phyloP scores from a whole-genome alignment of 2,113 vertebrate species.

The Acinonyx jubatus region DNA sequence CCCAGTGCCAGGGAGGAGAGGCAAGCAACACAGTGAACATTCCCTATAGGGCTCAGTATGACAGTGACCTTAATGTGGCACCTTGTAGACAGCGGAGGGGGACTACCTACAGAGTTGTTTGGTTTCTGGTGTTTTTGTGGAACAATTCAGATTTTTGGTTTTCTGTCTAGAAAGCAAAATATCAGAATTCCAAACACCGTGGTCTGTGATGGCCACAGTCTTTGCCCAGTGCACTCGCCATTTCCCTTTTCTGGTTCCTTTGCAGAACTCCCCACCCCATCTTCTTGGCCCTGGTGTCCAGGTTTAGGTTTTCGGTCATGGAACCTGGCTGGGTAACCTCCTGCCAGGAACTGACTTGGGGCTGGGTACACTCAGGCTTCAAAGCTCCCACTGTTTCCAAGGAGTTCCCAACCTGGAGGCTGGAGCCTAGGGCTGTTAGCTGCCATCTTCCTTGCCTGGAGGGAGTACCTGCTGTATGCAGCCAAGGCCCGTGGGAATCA shows the following conservation, averaged over 20 bases:
- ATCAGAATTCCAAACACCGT: neutral
- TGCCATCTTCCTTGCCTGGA: neutral
- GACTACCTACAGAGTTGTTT: neutral
- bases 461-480: neutral
- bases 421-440: neutral
- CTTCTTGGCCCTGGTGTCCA: neutral
- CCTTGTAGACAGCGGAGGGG: neutral
- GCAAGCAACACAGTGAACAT: neutral
- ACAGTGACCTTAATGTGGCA: neutral
- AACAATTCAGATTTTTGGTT: neutral
- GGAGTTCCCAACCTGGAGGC: neutral
- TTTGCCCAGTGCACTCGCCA: neutral
- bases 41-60: neutral
- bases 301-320: neutral
- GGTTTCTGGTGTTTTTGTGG: neutral
- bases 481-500: neutral
- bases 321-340: neutral
- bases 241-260: neutral
- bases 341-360: neutral
- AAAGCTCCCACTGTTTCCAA: neutral
- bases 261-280: neutral
- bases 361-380: neutral
- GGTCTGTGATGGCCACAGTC: neutral
- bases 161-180: constrained; percentile 13
- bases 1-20: neutral